Evolutionary conservation across 2,888 invertebrate species (phyloP).

Genomic region (Leucozona laternaria): DNA sequence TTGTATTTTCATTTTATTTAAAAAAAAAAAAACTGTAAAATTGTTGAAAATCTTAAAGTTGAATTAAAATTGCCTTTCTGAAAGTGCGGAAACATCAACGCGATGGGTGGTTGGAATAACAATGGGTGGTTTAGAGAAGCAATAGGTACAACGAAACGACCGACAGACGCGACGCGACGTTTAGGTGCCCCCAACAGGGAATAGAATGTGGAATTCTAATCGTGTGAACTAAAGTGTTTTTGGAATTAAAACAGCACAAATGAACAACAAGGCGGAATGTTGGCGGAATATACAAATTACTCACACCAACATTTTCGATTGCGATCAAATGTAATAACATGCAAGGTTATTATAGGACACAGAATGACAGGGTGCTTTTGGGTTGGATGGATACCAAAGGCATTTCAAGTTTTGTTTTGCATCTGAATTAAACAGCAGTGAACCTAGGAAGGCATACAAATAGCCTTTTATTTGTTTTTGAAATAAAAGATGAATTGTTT

Average conservation of each 20-base stretch:
- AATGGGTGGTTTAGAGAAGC: constrained; percentile 5
- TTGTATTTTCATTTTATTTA: constrained; percentile 54
- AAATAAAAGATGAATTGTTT: not conserved
- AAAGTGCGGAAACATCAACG: constrained; percentile 11
- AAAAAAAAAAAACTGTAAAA: not conserved
- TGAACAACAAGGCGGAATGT: constrained; percentile 37
- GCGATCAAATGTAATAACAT: constrained; percentile 35
- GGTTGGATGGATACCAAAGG: not conserved
- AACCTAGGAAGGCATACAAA: not conserved
- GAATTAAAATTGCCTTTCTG: constrained; percentile 44
- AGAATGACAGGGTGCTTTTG: constrained; percentile 23
- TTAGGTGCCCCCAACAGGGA: not conserved
- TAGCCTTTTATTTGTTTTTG: not conserved
- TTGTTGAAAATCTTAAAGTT: constrained; percentile 44
- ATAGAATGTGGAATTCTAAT: constrained; percentile 35
- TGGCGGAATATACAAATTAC: constrained; percentile 35
- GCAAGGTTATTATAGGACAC: not conserved
- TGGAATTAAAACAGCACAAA: constrained; percentile 44
- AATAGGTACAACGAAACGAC: not conserved
- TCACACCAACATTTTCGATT: constrained; percentile 28
- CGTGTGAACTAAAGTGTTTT: constrained; percentile 54
- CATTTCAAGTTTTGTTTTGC: not conserved
- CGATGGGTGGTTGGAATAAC: not conserved
- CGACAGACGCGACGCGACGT: too few species aligned
- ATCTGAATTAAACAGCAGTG: constrained; percentile 19